Base-by-base conservation (phyloP, 2,113 vertebrate genomes). In the Copsychus sechellarum region DNA sequence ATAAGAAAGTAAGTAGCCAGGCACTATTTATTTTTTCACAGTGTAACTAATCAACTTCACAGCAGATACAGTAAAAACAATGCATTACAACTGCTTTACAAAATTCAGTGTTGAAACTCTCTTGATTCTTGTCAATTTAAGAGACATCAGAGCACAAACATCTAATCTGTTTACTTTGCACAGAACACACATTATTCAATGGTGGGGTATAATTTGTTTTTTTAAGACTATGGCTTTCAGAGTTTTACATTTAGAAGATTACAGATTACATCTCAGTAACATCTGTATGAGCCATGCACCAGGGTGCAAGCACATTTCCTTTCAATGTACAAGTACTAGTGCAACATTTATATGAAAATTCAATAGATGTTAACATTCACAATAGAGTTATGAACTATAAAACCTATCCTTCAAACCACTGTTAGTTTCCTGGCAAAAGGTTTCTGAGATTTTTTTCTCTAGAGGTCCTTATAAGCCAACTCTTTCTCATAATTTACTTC, bases 11-110 rank as follows among this genome's bases (percentile, higher is more conserved):
- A 79, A 67, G 56, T 83, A 86, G 78, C 81, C 90, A 96, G 94
- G 90, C 92, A 86, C 90, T 95, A 82, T 95, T 97, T 95, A 96
- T 96, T 96, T 95, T 94, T 89, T 96, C 96, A 97, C 89, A 96
- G 82, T 92, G 93, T 95, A 88, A 94, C 92, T 80, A 96, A 96
- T 84, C 67, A 85, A 92, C 66, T 91, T 94, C 92, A 95, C 92
- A 95, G 71, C 82, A 95, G 88, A 95, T 79, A 95, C 89, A 95
- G 62, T 72, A 79, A 71, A 92, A 96, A 91, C 93, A 83, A 95
- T 45, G 74, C 58, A 78, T 81, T 95, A 95, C 81, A 91, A 81
- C 47, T 76, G 67, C 56, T 95, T 95, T 85, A 94, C 94, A 88
- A 91, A 94, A 81, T 64, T 81, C 77, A 57, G 54, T 57, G 80